A percentile compares a stretch with the other conserved stretches of the same genome.
Conservation (phyloP, 1,140 invertebrate species). For the Bombus waltoni region DNA sequence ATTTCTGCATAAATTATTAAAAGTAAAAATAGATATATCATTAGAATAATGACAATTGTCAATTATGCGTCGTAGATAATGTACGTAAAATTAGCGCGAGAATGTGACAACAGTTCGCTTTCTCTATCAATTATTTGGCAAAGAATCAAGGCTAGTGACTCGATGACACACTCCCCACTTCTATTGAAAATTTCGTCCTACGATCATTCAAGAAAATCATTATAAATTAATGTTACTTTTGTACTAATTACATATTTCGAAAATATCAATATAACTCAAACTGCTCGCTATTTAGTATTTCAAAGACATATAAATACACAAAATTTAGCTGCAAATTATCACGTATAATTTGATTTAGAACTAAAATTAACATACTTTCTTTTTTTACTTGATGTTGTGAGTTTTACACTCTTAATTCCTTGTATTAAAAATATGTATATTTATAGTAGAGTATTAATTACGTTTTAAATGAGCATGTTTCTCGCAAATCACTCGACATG, state of each 20-base stretch:
- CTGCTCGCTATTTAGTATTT: neutral
- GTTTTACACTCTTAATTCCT: neutral
- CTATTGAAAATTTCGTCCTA: conserved; percentile 19
- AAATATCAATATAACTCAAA: neutral
- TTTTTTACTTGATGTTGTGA: neutral
- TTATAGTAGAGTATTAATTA: neutral
- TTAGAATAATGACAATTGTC: conserved; percentile 62
- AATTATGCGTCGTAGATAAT: conserved; percentile 56
- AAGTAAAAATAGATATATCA: conserved; percentile 2
- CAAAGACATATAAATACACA: no score
- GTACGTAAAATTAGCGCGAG: conserved; percentile 66
- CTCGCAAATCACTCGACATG: neutral
- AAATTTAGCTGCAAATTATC: neutral
- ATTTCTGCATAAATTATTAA: neutral
- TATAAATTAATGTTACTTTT: neutral
- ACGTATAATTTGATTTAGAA: no score
- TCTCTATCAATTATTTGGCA: conserved; percentile 79
- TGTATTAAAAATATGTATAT: neutral
- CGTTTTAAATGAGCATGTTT: neutral
- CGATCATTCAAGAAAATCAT: conserved; percentile 68
- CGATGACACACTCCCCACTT: conserved; percentile 68
- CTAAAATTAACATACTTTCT: neutral
- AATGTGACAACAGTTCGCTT: conserved; percentile 71
- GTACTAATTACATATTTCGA: neutral
- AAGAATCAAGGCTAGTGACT: conserved; percentile 79